Evolutionary conservation across 2,888 invertebrate species (phyloP), one percentile per base, ranked within the genome.

Genomic region (Drosophila falleni): DNA sequence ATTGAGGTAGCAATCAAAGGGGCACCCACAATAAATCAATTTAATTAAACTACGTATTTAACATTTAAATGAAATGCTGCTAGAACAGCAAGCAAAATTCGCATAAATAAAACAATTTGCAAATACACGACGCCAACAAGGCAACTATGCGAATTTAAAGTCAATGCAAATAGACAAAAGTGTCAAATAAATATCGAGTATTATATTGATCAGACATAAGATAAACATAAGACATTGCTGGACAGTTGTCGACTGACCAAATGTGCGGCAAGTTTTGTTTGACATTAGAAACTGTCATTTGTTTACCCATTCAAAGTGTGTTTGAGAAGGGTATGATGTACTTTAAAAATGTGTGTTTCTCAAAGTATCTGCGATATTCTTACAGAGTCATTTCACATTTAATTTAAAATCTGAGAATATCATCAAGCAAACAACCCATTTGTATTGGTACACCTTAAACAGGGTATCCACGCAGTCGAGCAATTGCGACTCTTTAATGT

Each of bases 21-120:
- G 65, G 67, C 87, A 71, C 64, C 85, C 79, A 79, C 83, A 74
- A 78, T 84, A 84, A 84, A 84, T 87, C 75, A 82, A 78, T 63
- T 75, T 67, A 80, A 87, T 81, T 85, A 80, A 85, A 82, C 71
- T 37, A 69, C 41, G 62, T 72, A 69, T 80, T 84, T 78, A 86
- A 67, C 78, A 87, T 85, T 82, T 64, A 78, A 80, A 87, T 86
- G 63, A 62, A 82, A 72, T 55, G 68, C 65, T 44, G 42, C 64
- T 66, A 60, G 46, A 58, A 39, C 44, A 56, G 33, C 19, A 55
- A 19, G 49, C 29, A 8, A 31, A 29, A 5, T 26, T 64, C 56
- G 29, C 42, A 87, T 85, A 80, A 78, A 73, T 75, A 78, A 77
- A 51, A 50, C 73, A 87, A 87, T 82, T 84, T 78, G 86, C 86